These are phyloP conservation scores for Pterostichus madidus DNA, from an alignment of 2,888 invertebrate species.

Conservation along the genomic window DNA sequence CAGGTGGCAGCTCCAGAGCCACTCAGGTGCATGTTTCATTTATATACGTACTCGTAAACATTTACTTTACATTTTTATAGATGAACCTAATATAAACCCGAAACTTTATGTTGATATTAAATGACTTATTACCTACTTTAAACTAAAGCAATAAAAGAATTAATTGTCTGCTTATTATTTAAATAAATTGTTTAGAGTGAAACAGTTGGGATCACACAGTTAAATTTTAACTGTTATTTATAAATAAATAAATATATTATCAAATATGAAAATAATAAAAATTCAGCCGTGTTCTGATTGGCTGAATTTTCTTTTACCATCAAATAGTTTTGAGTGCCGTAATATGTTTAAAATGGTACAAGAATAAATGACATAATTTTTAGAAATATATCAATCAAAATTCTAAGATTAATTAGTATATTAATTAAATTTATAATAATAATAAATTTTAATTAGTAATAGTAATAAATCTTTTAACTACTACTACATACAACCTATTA, in stretches of 20 bases:
- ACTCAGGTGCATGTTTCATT: too few relatives aligned
- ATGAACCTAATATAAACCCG: too few relatives aligned
- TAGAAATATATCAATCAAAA: conserved; percentile 16
- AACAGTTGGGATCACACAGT: neutral
- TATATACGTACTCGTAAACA: neutral
- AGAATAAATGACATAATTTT: conserved; percentile 2
- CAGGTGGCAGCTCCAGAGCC: too few relatives aligned
- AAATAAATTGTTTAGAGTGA: conserved; percentile 5
- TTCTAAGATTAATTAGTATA: conserved; percentile 35
- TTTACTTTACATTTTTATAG: too few relatives aligned
- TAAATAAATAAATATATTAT: neutral
- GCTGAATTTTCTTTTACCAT: too few relatives aligned
- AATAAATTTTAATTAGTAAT: conserved; percentile 32
- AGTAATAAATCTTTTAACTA: neutral
- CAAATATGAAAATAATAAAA: neutral
- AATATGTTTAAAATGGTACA: too few relatives aligned
- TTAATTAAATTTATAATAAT: conserved; percentile 37
- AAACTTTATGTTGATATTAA: too few relatives aligned
- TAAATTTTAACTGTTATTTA: neutral
- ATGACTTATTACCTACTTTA: too few relatives aligned
- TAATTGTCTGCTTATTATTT: too few relatives aligned
- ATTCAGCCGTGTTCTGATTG: too few relatives aligned
- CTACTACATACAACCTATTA: neutral
- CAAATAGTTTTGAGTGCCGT: too few relatives aligned
- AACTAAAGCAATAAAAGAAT: too few relatives aligned